Evolutionary conservation across 2,888 invertebrate genomes (phyloP).

Genomic region (Xylocampa areola): DNA sequence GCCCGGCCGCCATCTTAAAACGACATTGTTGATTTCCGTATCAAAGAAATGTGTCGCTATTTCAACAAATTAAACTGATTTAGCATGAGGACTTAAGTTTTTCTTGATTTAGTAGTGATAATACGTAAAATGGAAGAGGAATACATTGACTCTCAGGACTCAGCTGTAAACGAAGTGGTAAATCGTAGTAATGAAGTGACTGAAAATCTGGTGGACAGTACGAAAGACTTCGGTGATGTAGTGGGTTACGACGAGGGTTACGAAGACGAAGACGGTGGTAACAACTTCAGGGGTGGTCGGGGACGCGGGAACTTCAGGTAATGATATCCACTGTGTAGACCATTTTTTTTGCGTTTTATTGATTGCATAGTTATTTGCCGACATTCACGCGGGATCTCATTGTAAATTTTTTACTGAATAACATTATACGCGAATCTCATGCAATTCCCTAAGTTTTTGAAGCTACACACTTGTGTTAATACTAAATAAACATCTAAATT

Average conservation of each 20-base stretch:
- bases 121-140: slow-evolving; percentile 80
- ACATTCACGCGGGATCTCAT: not conserved
- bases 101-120: slow-evolving; percentile 60
- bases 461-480: not conserved
- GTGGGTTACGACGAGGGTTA: slow-evolving; percentile 77
- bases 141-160: slow-evolving; percentile 81
- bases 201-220: slow-evolving; percentile 66
- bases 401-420: slow-evolving; percentile 5
- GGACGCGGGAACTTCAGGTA: slow-evolving; percentile 85
- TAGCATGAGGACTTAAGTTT: slow-evolving; percentile 79
- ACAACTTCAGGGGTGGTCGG: slow-evolving; percentile 76
- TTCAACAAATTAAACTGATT: slow-evolving; percentile 58
- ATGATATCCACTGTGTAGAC: not conserved
- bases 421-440: not conserved
- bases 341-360: not conserved
- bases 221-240: slow-evolving; percentile 80
- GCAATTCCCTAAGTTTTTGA: not conserved
- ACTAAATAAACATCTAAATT: not conserved
- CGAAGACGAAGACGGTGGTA: slow-evolving; percentile 81
- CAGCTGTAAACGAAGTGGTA: slow-evolving; percentile 68
- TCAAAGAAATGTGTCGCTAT: slow-evolving; percentile 54
- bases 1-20: slow-evolving; percentile 74
- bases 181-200: slow-evolving; percentile 62
- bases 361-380: not conserved
- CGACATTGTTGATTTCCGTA: slow-evolving; percentile 73